Base-by-base conservation (phyloP, 2,888 invertebrate genomes). In the Stomorhina lunata region DNA sequence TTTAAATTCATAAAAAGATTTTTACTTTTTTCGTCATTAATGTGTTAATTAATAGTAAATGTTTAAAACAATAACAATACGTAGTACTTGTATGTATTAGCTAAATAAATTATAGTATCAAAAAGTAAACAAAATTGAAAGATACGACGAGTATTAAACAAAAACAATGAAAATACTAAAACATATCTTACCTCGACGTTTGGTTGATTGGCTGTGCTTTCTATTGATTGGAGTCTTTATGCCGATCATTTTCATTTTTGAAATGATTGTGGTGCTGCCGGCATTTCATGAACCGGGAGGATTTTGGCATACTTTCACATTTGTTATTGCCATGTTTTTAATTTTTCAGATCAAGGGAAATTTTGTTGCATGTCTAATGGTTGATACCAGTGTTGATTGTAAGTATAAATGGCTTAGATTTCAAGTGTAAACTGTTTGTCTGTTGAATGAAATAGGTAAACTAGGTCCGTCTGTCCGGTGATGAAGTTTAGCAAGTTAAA, bases 341-440 rank as follows among this genome's bases (percentile, higher is more conserved):
- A 91, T 96, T 86, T 89, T 94, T 43, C 97, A 97, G 88, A 92
- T 97, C 37, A 92, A 95, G 77, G 94, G 95, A 4, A 97, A 97
- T 88, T 93, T 96, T 87, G 92, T 95, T 34, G 95, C 94, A 86
- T 93, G 95, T 22, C 93, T 96, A 87, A 91, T 95, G 84, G 93
- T 94, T 55, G 95, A 97, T 86, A 95, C 95, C 15, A 96, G 95
- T 87, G 95, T 95, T 85, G 92, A 92, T 88, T 94, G 93, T 88
- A 88, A 92, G 85, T 84, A 50, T 66, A 2, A 53, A 34, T 17
- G n/a, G n/a, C n/a, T n/a, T n/a, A n/a, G n/a, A n/a, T n/a, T n/a
- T n/a, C n/a, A n/a, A n/a, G n/a, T n/a, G n/a, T n/a, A n/a, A n/a
- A n/a, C n/a, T n/a, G n/a, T n/a, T n/a, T n/a, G n/a, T n/a, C n/a